Conservation (phyloP, 2,888 invertebrate genomes). For the Macrosoma leucophasiata region DNA sequence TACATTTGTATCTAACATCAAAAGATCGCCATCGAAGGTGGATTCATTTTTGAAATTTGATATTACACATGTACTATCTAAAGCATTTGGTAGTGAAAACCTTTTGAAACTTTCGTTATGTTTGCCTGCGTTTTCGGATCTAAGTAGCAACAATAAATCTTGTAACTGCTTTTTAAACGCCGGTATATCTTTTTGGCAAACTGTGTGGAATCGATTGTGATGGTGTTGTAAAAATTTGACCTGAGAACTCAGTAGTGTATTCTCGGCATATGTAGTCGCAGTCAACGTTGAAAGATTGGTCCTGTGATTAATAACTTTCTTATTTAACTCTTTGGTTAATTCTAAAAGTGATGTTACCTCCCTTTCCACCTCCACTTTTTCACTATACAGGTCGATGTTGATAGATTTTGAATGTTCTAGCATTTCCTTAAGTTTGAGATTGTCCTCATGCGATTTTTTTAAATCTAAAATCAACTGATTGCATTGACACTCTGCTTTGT, state of each 20-base stretch:
- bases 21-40: constrained; percentile 55
- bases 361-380: constrained; percentile 41
- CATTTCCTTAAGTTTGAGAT: constrained; percentile 31
- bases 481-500: constrained; percentile 20
- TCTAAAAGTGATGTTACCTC: constrained; percentile 50
- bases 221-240: constrained; percentile 58
- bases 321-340: constrained; percentile 51
- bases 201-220: constrained; percentile 51
- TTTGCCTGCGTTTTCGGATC: constrained; percentile 34
- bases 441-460: constrained; percentile 34
- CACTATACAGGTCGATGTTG: constrained; percentile 41
- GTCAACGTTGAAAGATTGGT: constrained; percentile 60
- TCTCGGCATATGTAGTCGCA: constrained; percentile 64
- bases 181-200: constrained; percentile 61
- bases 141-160: constrained; percentile 47
- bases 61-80: constrained; percentile 41
- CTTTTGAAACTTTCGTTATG: constrained; percentile 44
- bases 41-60: constrained; percentile 54
- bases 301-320: constrained; percentile 54
- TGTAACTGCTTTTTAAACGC: constrained; percentile 51
- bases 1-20: constrained; percentile 66
- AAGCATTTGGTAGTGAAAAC: constrained; percentile 50
- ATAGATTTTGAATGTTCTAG: constrained; percentile 35
- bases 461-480: constrained; percentile 21
- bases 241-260: constrained; percentile 54